Base-by-base conservation (phyloP, 2,113 vertebrate species). In the Neotragus pygmaeus region DNA sequence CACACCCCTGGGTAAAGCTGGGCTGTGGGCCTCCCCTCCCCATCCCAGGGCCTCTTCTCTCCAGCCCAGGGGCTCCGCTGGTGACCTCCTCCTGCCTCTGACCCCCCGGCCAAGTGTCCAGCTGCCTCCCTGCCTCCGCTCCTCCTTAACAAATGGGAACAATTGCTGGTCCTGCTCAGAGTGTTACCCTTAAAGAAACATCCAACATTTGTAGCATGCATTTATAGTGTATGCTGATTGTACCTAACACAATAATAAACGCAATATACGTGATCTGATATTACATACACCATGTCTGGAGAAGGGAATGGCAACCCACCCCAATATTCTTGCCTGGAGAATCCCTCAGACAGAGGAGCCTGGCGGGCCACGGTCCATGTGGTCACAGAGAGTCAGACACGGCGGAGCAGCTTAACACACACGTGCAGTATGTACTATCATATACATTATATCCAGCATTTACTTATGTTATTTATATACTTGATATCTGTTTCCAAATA, bases 401-500 rank as follows among this genome's bases (percentile, higher is more conserved):
- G 3, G n/a, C 60, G 1, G 30, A 62, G 60, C 30, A 33, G 16
- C 60, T 62, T 33, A 62, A 62, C 60, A 62, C 60, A 62, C 30
- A 62, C 14, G 7, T 62, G 60, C 91, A 95, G 7, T 43, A 2
- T 45, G 25, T 15, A 77, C 73, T 77, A 4, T 28, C 73, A 45
- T 45, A 77, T 45, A 45, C 39, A 8, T 28, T 27, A 45, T 28
- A 43, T 8, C 73, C 39, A 27, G 23, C 39, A 45, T 77, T 17
- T 51, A 55, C 94, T 98, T 96, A 91, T 93, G 93, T 6, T 53
- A 70, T 57, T 45, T 45, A n/a, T 33, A 62, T 62, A 11, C 47
- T 39, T 53, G 3, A 36, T 77, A 30, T 60, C 45, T 95, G 98
- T 98, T 94, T n/a, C 28, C 77, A 98, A 88, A 91, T 96, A 96